A percentile compares a stretch with the other conserved stretches of the same genome.
These are phyloP conservation scores for Ochropleura plecta DNA, from an alignment of 2,888 invertebrate genomes.

Conservation along the genomic window DNA sequence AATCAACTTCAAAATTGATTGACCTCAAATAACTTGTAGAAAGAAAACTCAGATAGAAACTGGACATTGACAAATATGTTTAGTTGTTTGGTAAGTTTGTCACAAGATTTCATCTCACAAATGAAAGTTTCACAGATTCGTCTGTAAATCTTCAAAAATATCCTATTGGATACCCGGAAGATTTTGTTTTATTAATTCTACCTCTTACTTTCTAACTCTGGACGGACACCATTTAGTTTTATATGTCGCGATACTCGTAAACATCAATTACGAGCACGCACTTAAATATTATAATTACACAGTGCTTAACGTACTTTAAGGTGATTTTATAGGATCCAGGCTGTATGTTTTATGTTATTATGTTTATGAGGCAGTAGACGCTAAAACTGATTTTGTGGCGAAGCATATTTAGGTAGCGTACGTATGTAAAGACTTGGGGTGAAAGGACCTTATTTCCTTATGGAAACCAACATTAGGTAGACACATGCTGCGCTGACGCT, in stretches of 20 bases:
- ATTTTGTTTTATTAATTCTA: not conserved
- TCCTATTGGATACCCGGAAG: not conserved
- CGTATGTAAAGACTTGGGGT: not conserved
- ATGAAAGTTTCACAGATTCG: not conserved
- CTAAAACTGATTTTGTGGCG: conserved; percentile 26
- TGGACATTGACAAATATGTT: not conserved
- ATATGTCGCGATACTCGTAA: conserved; percentile 26
- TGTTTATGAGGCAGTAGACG: conserved; percentile 35
- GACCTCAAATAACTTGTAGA: not conserved
- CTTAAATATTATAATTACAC: conserved; percentile 48
- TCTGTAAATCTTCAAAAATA: not conserved
- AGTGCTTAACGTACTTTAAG: conserved; percentile 24
- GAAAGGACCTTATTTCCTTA: not conserved
- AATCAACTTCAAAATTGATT: not conserved
- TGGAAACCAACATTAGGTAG: not conserved
- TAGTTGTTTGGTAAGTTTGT: not conserved
- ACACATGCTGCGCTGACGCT: not conserved
- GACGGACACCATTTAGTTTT: not conserved
- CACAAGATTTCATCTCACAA: not conserved
- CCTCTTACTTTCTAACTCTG: not conserved
- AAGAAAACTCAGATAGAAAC: not conserved
- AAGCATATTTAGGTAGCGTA: conserved; percentile 5
- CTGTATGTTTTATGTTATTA: conserved; percentile 30
- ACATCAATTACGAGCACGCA: conserved; percentile 30
- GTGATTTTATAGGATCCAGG: conserved; percentile 36